Base-by-base conservation (phyloP, 2,797 vertebrate genomes). In the Oryzias sinensis region DNA sequence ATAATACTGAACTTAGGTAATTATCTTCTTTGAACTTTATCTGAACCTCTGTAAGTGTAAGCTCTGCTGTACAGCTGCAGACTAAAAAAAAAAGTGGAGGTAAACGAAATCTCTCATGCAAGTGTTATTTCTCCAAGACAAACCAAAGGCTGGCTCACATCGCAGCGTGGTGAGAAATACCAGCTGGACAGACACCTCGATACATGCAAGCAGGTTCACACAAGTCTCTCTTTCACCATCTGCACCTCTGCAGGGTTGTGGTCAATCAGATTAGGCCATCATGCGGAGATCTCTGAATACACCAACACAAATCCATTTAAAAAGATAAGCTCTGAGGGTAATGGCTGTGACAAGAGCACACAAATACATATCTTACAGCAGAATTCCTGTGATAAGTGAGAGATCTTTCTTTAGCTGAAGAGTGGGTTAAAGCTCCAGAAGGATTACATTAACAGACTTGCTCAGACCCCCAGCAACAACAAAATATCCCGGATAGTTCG, bases 241-340 rank as follows among this genome's bases (percentile, higher is more conserved):
- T 41, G 45, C 59, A 43, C 47, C 58, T 74, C 68, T 63, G 14
- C 49, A 15, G 65, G 70, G 77, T 64, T 67, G 60, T 59, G 81
- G 67, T 82, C 70, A 81, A 86, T 89, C 62, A 79, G 83, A 90
- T 90, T 89, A 88, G 22, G 72, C 68, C 54, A 76, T 73, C 80
- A 74, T 45, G 77, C 59, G 9, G 62, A 69, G 76, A 85, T 81
- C 76, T 77, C 65, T 0, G 16, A 79, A 63, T 61, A 69, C 62
- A 72, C 59, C 62, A 57, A 80, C 81, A 85, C 74, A 82, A 88
- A 89, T 87, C 81, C 79, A 81, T 77, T 87, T 81, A 78, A 45
- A 53, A 67, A 77, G 86, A 89, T 86, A 87, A 85, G 78, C 72
- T 73, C 33, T 4, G 59, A 74, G 62, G 65, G 65, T 15, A 62